Evolutionary conservation across 1,140 invertebrate species (phyloP).

Genomic region (Drosophila kepulauana): DNA sequence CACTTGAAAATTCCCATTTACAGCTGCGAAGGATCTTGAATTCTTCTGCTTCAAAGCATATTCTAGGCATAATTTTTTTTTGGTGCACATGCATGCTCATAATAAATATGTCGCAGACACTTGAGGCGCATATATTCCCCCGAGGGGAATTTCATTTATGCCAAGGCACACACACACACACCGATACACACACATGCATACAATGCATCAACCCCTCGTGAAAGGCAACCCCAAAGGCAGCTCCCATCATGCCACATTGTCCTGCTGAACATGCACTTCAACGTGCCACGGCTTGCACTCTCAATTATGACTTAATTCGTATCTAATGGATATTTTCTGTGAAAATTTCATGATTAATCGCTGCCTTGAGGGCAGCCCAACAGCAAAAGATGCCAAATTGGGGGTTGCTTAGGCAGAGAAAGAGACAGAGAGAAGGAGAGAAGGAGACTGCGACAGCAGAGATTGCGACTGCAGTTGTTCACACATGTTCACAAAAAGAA

Average conservation of each 20-base stretch:
- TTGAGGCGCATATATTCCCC: conserved; percentile 50
- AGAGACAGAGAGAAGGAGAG: neutral
- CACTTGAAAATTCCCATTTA: conserved; percentile 30
- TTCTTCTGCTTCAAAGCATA: conserved; percentile 52
- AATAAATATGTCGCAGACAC: conserved; percentile 79
- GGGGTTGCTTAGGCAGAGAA: conserved; percentile 29
- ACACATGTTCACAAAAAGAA: conserved; percentile 72
- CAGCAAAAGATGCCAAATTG: conserved; percentile 20
- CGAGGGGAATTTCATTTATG: conserved; percentile 60
- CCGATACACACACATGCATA: neutral
- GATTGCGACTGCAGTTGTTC: conserved; percentile 68
- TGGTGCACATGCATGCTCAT: conserved; percentile 52
- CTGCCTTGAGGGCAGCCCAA: conserved; percentile 58
- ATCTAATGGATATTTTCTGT: conserved; percentile 84
- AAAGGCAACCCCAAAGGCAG: conserved; percentile 31
- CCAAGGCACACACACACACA: conserved; percentile 35
- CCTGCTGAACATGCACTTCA: conserved; percentile 62
- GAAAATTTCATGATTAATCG: conserved; percentile 81
- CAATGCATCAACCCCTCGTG: conserved; percentile 32
- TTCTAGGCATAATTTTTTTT: conserved; percentile 49
- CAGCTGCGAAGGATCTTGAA: conserved; percentile 58
- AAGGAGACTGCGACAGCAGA: conserved; percentile 3
- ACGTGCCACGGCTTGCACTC: conserved; percentile 66
- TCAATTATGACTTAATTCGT: conserved; percentile 84
- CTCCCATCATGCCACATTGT: conserved; percentile 6